Base-by-base conservation (phyloP, 2,797 vertebrate species). In the Capromys pilorides region DNA sequence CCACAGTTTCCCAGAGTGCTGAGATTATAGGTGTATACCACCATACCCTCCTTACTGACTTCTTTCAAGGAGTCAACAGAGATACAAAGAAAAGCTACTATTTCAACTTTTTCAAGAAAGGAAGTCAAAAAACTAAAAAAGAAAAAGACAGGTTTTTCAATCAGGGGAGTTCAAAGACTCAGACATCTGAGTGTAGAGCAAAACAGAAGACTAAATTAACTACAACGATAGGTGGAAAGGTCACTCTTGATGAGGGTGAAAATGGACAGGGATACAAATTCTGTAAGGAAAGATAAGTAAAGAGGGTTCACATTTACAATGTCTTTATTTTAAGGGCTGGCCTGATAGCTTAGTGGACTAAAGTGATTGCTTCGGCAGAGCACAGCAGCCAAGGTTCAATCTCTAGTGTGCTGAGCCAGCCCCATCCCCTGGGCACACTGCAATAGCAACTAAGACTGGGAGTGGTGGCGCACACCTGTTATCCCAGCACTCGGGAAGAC, bases 121-220 rank as follows among this genome's bases (percentile, higher is more conserved):
- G 13, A 87, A 73, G 22, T 69, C 10, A 86, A 78, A 66, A 88
- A 81, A n/a, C 83, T 71, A 64, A 66, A 94, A 73, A 94, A 91
- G 79, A 36, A 89, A 64, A 86, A 16, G 6, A 33, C 33, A 78
- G 51, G 22, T 21, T 94, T 91, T 88, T 93, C 18, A 91, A 81
- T 62, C 80, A 6, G 7, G 6, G 26, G 4, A 82, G 19, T 73
- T 93, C 75, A 91, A 82, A 78, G 69, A 79, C 36, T 36, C 33
- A 93, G 36, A 21, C 45, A 88, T 49, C 6, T 88, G 59, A 54
- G 36, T 14, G 2, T 51, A 82, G n/a, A 93, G 36, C 8, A 91
- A 89, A 24, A 94, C 81, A 54, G 78, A 66, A 96, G 54, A 86
- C 67, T 93, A 14, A 49, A 81, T 73, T 26, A 45, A 89, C 66